These are phyloP conservation scores for Andricus quercusramuli DNA, from an alignment of 2,888 invertebrate genomes.

Conservation along the genomic window DNA sequence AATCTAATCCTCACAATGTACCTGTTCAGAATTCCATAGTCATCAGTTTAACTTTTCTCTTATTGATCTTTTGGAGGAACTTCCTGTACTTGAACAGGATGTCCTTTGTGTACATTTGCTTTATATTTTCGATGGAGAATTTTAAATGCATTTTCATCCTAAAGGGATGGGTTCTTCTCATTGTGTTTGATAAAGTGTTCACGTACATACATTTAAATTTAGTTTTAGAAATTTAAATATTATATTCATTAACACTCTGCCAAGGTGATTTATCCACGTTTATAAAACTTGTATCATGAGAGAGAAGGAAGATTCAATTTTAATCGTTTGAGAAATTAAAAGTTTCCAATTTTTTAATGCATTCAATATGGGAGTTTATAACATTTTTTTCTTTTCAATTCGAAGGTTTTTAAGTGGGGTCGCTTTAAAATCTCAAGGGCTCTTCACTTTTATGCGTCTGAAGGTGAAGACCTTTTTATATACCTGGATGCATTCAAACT, in stretches of 20 bases:
- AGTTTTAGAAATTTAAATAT: background rate
- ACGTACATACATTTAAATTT: background rate
- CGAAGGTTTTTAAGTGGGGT: too few relatives aligned
- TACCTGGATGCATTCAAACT: too few relatives aligned
- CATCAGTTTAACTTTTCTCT: background rate
- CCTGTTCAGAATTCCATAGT: background rate
- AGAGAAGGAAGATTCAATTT: background rate
- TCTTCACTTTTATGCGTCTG: background rate
- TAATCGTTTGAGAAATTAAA: background rate
- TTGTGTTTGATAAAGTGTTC: background rate
- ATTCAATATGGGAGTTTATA: too few relatives aligned
- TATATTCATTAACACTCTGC: background rate
- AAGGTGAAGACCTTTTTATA: background rate
- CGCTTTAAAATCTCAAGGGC: too few relatives aligned
- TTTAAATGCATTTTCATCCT: background rate
- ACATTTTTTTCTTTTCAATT: too few relatives aligned
- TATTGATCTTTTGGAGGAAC: background rate
- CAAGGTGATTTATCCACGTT: background rate
- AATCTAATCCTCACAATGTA: background rate
- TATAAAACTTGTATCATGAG: background rate
- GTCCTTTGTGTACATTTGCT: background rate
- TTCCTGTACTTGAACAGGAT: background rate
- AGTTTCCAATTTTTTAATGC: background rate
- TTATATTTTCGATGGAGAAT: background rate
- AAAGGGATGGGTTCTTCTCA: background rate